A percentile compares a stretch with the other conserved stretches of the same genome.
Conservation (phyloP, 2,797 vertebrate species). For the Bucorvus abyssinicus region DNA sequence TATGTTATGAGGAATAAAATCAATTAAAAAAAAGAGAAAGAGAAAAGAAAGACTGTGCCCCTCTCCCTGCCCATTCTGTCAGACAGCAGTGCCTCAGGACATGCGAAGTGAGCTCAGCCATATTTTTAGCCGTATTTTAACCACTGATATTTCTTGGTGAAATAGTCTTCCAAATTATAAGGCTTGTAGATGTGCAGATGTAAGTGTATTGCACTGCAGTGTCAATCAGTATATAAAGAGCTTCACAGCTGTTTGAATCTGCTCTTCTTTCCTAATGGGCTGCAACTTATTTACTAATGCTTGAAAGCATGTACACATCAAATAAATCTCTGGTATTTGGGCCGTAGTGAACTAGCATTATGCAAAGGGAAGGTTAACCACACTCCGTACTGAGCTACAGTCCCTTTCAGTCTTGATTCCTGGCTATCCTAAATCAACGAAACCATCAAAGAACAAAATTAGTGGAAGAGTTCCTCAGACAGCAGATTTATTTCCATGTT, state of each 20-base stretch:
- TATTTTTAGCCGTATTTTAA: not conserved
- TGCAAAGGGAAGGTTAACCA: slow-evolving; percentile 62
- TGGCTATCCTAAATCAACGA: slow-evolving; percentile 36
- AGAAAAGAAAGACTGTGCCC: not conserved
- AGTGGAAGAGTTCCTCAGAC: slow-evolving; percentile 16
- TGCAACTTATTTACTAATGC: slow-evolving; percentile 64
- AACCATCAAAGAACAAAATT: slow-evolving; percentile 55
- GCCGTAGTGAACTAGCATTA: slow-evolving; percentile 59
- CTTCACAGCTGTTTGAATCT: slow-evolving; percentile 19
- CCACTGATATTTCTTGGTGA: not conserved
- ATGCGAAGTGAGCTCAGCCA: not conserved
- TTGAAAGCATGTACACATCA: slow-evolving; percentile 69
- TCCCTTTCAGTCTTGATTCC: slow-evolving; percentile 61
- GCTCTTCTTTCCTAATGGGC: slow-evolving; percentile 67
- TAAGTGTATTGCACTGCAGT: not conserved
- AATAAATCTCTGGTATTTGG: slow-evolving; percentile 69
- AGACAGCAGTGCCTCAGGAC: not conserved
- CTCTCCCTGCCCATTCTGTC: not conserved
- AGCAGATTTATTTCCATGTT: slow-evolving; percentile 39
- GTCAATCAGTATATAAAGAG: not conserved
- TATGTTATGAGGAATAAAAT: not conserved
- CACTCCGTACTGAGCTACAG: slow-evolving; percentile 34
- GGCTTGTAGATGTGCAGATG: not conserved
- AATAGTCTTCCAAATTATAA: not conserved
- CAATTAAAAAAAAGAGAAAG: not conserved